These are phyloP conservation scores for Chlamydotis undulata DNA, from an alignment of 2,113 vertebrate species.

Conservation along the genomic window DNA sequence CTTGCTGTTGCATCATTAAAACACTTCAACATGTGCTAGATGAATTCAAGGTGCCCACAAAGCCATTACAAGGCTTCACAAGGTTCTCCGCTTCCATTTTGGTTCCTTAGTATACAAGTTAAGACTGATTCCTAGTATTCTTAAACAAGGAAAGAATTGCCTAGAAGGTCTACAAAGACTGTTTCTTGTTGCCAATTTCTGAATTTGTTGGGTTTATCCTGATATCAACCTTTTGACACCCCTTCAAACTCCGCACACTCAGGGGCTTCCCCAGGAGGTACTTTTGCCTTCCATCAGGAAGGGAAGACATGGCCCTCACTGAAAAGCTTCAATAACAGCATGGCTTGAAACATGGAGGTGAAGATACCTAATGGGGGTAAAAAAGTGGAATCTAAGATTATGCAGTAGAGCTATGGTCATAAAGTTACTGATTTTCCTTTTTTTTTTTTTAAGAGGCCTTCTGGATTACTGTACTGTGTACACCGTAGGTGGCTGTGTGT, in stretches of 20 bases:
- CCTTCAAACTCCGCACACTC: not conserved
- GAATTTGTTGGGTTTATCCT: not conserved
- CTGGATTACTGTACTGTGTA: not conserved
- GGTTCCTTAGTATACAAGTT: not conserved
- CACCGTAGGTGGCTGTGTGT: not conserved
- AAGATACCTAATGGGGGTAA: not conserved
- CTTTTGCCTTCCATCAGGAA: not conserved
- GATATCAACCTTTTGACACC: not conserved
- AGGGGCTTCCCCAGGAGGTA: not conserved
- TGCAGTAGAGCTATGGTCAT: not conserved
- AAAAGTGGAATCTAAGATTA: not conserved
- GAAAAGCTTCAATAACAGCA: not conserved
- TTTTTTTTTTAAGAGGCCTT: not conserved
- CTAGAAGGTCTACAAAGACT: not conserved
- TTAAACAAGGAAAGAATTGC: not conserved
- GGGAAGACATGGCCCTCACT: not conserved
- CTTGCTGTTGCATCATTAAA: not conserved
- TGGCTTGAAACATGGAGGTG: not conserved
- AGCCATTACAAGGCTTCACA: not conserved
- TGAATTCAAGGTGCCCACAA: not conserved
- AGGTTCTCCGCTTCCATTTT: not conserved
- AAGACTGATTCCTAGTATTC: not conserved
- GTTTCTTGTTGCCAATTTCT: not conserved
- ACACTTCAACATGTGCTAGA: rapidly evolving
- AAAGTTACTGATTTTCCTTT: not conserved